Conservation (phyloP, 2,888 invertebrate species). For the Phortica magna region DNA sequence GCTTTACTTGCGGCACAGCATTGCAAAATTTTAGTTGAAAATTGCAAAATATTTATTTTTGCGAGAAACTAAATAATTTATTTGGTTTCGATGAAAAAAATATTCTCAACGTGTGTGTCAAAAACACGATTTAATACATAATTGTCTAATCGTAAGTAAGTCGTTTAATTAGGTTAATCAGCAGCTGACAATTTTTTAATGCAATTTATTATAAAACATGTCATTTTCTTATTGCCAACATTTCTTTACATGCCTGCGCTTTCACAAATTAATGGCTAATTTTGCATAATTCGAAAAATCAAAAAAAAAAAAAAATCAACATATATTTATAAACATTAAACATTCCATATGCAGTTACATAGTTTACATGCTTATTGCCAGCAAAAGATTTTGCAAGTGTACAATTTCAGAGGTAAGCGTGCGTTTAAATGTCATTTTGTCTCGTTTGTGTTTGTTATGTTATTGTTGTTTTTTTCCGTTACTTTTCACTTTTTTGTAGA, state of each 20-base stretch:
- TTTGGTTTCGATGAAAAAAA: not conserved
- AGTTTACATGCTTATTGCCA: slow-evolving; percentile 74
- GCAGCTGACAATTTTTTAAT: not conserved
- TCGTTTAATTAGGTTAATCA: slow-evolving; percentile 15
- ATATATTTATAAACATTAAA: slow-evolving; percentile 35
- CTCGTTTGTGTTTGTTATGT: slow-evolving; percentile 12
- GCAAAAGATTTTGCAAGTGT: slow-evolving; percentile 74
- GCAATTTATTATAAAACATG: slow-evolving; percentile 12
- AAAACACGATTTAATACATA: not conserved
- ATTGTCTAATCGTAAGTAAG: slow-evolving; percentile 11
- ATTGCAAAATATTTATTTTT: no score
- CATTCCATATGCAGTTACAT: slow-evolving; percentile 65
- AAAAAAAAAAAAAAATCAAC: slow-evolving; percentile 47
- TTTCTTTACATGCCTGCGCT: slow-evolving; percentile 73
- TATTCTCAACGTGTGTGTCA: not conserved
- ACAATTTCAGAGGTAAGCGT: slow-evolving; percentile 74
- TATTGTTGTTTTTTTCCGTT: slow-evolving; percentile 40
- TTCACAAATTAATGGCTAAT: slow-evolving; percentile 54
- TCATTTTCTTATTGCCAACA: slow-evolving; percentile 38
- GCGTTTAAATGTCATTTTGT: slow-evolving; percentile 16
- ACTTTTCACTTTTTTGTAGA: slow-evolving; percentile 33
- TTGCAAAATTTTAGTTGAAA: no score
- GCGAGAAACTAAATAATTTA: no score
- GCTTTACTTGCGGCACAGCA: no score
- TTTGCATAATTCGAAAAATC: slow-evolving; percentile 29